Evolutionary conservation across 2,113 vertebrate genomes (phyloP).

Genomic region (zebrafish (Danio rerio)): DNA sequence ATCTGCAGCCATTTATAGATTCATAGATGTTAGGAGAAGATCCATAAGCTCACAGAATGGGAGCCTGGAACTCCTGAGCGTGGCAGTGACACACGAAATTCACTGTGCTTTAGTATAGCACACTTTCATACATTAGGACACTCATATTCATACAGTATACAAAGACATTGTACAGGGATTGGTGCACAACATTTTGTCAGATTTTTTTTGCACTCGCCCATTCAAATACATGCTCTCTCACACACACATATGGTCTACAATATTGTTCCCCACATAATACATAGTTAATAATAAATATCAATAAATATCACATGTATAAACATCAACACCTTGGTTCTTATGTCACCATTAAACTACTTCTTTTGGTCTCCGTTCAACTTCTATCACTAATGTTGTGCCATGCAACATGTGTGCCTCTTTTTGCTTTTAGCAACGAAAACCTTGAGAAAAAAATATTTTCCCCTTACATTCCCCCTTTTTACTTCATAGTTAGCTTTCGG

Average conservation of each 20-base stretch:
- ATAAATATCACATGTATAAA: slow-evolving; percentile 61
- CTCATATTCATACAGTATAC: slow-evolving; percentile 66
- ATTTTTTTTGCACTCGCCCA: slow-evolving; percentile 50
- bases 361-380: slow-evolving; percentile 50
- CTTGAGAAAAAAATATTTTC: neutral
- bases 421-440: slow-evolving; percentile 4
- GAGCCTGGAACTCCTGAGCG: slow-evolving; percentile 9
- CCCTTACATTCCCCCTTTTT: slow-evolving; percentile 8
- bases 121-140: slow-evolving; percentile 68
- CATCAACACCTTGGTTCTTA: slow-evolving; percentile 50
- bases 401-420: slow-evolving; percentile 50
- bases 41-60: neutral
- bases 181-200: slow-evolving; percentile 15
- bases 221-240: slow-evolving; percentile 69
- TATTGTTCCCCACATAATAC: slow-evolving; percentile 68
- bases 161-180: slow-evolving; percentile 43
- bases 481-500: slow-evolving; percentile 18
- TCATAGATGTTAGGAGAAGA: neutral
- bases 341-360: slow-evolving; percentile 28
- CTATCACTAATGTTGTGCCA: slow-evolving; percentile 53
- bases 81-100: slow-evolving; percentile 62
- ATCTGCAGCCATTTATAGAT: slow-evolving; percentile 2
- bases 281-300: slow-evolving; percentile 73
- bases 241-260: slow-evolving; percentile 62
- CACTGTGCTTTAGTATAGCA: slow-evolving; percentile 61